Conservation (phyloP, 2,797 vertebrate species). For the Mastacembelus armatus region DNA sequence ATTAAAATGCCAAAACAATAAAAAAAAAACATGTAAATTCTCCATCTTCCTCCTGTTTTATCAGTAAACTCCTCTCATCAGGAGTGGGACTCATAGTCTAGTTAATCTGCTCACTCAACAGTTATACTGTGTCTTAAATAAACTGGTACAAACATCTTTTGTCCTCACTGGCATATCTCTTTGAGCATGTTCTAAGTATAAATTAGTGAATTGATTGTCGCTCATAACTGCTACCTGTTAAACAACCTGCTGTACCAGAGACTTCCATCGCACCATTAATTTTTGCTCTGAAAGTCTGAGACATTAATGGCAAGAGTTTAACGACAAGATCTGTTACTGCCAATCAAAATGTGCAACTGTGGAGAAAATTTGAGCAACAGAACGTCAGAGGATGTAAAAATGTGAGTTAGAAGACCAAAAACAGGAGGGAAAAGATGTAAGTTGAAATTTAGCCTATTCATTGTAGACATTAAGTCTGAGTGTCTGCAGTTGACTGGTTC, state of each 20-base stretch:
- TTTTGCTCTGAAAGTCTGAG: neutral
- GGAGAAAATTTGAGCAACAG: neutral
- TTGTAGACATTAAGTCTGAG: conserved; percentile 42
- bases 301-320: neutral
- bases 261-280: neutral
- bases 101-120: neutral
- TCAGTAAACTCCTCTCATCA: too few relatives aligned
- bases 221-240: neutral
- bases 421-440: conserved; percentile 19
- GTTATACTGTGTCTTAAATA: neutral
- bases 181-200: neutral
- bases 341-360: neutral
- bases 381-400: too few relatives aligned
- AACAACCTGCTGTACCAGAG: neutral
- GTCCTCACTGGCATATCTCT: neutral
- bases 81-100: neutral
- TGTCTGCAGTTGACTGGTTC: conserved; percentile 36
- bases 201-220: neutral
- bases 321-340: neutral
- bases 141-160: neutral
- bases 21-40: neutral
- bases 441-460: conserved; percentile 33
- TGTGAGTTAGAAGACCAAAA: too few relatives aligned
- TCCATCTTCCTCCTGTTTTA: neutral
- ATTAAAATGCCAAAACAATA: neutral